phyloP scores from a whole-genome alignment of 2,797 vertebrate genomes.

The Sylvilagus floridanus region DNA sequence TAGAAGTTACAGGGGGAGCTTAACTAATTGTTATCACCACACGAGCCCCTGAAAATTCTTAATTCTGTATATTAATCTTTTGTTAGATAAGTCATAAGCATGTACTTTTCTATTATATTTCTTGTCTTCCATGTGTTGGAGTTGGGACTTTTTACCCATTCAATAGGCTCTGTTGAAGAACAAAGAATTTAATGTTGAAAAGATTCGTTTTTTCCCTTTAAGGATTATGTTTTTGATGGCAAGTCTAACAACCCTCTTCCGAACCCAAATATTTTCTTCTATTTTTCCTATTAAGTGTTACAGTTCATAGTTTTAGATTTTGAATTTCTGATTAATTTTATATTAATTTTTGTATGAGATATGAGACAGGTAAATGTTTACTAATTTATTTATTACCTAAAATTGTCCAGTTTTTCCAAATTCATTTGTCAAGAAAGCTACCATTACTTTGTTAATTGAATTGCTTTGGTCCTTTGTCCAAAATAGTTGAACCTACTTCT shows the following conservation, averaged over 20 bases:
- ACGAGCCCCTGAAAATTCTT: background rate
- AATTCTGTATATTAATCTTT: background rate
- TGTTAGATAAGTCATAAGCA: background rate
- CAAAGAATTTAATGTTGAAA: background rate
- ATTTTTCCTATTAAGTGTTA: background rate
- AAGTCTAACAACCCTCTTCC: background rate
- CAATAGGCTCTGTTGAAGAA: background rate
- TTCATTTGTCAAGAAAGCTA: background rate
- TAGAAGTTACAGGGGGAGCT: too few species aligned
- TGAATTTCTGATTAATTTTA: background rate
- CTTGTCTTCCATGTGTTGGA: rapidly evolving
- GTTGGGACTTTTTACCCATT: background rate
- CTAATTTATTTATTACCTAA: background rate
- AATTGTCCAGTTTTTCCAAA: background rate
- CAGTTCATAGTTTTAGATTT: background rate
- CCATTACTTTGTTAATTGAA: background rate
- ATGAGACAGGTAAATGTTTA: background rate
- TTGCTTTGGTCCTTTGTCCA: background rate
- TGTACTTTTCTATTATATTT: background rate
- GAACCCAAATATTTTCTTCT: background rate
- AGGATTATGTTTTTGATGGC: background rate
- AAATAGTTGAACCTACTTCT: background rate
- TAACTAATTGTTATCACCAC: too few species aligned
- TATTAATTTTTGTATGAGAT: background rate
- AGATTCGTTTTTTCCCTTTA: background rate